phyloP scores from a whole-genome alignment of 1,140 invertebrate genomes.

The Zophobas morio region DNA sequence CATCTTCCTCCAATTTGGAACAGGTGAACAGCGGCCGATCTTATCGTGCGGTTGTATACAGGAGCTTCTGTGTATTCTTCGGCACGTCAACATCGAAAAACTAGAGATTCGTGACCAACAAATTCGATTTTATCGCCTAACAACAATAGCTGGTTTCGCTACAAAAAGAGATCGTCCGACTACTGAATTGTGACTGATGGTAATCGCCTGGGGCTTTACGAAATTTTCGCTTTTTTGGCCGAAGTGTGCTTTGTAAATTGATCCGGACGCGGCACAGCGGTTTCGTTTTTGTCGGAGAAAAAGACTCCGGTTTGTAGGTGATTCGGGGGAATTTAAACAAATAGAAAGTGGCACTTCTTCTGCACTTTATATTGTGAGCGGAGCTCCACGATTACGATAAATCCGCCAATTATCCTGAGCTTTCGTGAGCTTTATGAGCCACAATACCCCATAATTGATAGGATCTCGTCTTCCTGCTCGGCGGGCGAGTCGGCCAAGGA shows the following conservation, averaged over 20 bases:
- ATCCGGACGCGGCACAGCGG: too few relatives aligned
- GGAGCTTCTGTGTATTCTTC: constrained; percentile 29
- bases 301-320: too few relatives aligned
- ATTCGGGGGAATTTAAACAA: not conserved
- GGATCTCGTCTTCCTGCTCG: not conserved
- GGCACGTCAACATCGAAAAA: constrained; percentile 40
- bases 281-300: too few relatives aligned
- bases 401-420: constrained; percentile 1
- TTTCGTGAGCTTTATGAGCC: constrained; percentile 16
- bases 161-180: not conserved
- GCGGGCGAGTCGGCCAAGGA: not conserved
- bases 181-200: constrained; percentile 20
- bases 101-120: constrained; percentile 26
- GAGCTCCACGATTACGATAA: not conserved
- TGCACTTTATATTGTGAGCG: not conserved
- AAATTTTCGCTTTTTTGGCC: not conserved
- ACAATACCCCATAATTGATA: constrained; percentile 12
- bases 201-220: not conserved
- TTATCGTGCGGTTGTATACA: not conserved
- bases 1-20: not conserved
- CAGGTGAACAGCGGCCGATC: constrained; percentile 19
- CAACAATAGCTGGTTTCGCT: constrained; percentile 10
- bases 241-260: too few relatives aligned
- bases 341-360: not conserved
- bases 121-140: constrained; percentile 35